Conservation (phyloP, 2,797 vertebrate genomes). For the Triplophysa bombifrons region DNA sequence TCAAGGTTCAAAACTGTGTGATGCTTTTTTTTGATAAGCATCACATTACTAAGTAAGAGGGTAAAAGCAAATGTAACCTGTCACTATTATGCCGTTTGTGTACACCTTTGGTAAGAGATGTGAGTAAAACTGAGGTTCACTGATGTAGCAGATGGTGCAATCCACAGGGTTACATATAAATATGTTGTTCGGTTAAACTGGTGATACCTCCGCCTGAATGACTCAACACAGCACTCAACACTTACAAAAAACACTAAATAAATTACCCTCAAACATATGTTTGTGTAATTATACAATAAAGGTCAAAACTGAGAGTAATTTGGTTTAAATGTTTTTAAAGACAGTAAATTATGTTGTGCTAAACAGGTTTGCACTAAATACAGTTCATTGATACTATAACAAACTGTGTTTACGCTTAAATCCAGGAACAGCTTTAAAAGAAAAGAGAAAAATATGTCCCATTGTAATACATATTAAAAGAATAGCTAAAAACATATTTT, state of each 20-base stretch:
- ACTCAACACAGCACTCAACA: neutral
- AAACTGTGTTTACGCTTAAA: neutral
- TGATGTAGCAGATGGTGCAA: neutral
- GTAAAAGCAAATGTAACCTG: neutral
- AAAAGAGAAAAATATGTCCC: neutral
- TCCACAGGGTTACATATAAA: neutral
- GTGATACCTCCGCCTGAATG: neutral
- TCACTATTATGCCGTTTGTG: no score
- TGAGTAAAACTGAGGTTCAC: neutral
- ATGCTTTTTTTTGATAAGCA: slow-evolving; percentile 45
- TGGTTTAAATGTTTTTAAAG: neutral
- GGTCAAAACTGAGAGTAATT: neutral
- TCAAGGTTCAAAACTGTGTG: slow-evolving; percentile 36
- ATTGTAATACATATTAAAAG: neutral
- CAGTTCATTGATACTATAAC: neutral
- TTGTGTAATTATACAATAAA: neutral
- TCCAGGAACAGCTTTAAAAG: neutral
- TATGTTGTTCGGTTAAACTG: neutral
- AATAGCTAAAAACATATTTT: neutral
- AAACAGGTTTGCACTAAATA: neutral
- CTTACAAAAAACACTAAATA: neutral
- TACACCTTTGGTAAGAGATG: neutral
- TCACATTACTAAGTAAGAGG: slow-evolving; percentile 22
- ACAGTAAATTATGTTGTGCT: neutral
- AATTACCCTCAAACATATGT: neutral